A percentile compares a stretch with the other conserved stretches of the same genome.
These are phyloP conservation scores for Terrapene triunguis DNA, from an alignment of 2,113 vertebrate genomes.

Conservation along the genomic window DNA sequence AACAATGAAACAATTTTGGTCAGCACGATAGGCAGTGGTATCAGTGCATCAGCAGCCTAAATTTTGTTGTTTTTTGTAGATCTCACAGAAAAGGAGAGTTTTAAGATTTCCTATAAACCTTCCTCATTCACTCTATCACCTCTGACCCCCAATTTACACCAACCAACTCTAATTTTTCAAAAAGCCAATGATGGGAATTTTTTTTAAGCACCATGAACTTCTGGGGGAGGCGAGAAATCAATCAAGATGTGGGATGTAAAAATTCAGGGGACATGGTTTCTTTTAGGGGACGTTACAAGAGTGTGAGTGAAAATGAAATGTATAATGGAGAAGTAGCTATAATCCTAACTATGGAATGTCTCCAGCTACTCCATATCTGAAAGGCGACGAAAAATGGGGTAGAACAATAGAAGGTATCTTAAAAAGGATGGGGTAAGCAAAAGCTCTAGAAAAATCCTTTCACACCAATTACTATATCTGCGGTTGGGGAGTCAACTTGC, in stretches of 20 bases:
- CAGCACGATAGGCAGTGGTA: no score
- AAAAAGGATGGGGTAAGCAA: background rate
- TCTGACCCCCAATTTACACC: background rate
- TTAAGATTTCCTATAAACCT: background rate
- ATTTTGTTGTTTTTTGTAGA: background rate
- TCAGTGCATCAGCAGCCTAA: no score
- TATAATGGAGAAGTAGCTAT: background rate
- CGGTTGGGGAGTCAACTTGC: background rate
- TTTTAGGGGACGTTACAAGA: background rate
- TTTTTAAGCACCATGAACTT: background rate
- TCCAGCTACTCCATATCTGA: background rate
- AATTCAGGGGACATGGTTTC: background rate
- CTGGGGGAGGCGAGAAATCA: background rate
- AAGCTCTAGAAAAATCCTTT: background rate
- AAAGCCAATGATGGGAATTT: background rate
- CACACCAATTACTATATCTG: background rate
- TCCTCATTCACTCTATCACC: background rate
- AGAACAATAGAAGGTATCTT: background rate
- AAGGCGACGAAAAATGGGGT: background rate
- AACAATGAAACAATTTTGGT: no score
- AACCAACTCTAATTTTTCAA: accelerated
- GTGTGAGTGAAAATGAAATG: background rate
- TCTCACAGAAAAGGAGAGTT: background rate
- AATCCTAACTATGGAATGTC: background rate
- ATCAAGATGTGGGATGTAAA: background rate